Evolutionary conservation across 2,797 vertebrate species (phyloP), one percentile per base, ranked within the genome.

Genomic region (Eupleurogrammus muticus): DNA sequence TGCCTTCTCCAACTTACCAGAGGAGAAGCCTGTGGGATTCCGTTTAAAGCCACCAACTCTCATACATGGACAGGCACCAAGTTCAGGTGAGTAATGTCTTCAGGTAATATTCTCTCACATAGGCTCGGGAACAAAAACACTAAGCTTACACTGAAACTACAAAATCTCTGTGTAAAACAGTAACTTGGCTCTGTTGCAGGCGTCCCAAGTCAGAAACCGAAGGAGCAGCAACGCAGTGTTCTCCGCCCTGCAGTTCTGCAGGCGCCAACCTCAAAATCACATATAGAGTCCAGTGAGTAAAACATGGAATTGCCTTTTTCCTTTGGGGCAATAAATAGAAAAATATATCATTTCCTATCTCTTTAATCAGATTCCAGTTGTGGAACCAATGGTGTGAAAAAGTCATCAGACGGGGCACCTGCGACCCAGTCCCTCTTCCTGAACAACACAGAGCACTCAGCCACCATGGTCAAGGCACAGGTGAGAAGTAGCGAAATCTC

Each of bases 31-130:
- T 57, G 93, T 96, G 42, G 97, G 97, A 51, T 99, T 99, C 92
- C 95, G 98, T 75, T 93, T 99, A 91, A 99, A 99, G 88, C 98
- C 98, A 1, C 98, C 98, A 0, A 99, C 96, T 38, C 94, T 99
- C 69, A 99, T 99, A 89, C 98, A 99, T 24, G 98, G 98, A 66
- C 97, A 99, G 85, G 98, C 98, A 10, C 98, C 98, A 11, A 99
- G 98, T 77, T 96, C 98, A 93, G 98, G 98, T 99, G 42, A 69
- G 72, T 64, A 11, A 34, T 40, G 42, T 21, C 9, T 35, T 53
- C 13, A 2, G 55, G 20, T 34, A 44, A 16, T 44, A 14, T 55
- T 60, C 38, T 59, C 42, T 61, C 48, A 44, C 21, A 42, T n/a
- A 66, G 70, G 71, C 23, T 35, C 9, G 11, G 16, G 36, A 36